Conservation (phyloP, 1,140 invertebrate genomes). For the Polypedilum pembai region DNA sequence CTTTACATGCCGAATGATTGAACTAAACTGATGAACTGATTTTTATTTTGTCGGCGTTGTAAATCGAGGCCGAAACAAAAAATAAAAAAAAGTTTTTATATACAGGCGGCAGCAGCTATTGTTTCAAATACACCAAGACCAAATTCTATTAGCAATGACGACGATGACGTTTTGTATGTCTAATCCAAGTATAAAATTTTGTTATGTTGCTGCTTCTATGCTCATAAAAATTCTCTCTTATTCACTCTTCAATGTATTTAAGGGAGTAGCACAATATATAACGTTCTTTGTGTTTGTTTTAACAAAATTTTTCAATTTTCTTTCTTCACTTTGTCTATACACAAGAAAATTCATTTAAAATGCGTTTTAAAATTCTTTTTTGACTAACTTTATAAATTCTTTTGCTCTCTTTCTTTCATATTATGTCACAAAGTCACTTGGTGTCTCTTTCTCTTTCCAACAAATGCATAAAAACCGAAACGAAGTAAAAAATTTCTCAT, state of each 20-base stretch:
- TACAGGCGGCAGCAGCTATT: neutral
- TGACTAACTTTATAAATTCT: too few relatives aligned
- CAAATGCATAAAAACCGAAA: neutral
- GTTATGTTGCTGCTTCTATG: neutral
- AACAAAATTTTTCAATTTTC: neutral
- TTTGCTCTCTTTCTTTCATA: neutral
- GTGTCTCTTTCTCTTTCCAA: neutral
- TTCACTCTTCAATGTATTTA: neutral
- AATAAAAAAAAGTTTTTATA: too few relatives aligned
- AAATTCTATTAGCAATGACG: neutral
- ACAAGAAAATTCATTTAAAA: too few relatives aligned
- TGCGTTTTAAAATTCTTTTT: too few relatives aligned
- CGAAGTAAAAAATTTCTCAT: neutral
- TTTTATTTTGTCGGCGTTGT: constrained; percentile 16
- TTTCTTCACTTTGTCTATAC: neutral
- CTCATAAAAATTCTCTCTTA: neutral
- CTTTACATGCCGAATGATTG: constrained; percentile 16
- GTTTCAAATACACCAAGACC: neutral
- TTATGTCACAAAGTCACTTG: constrained; percentile 1
- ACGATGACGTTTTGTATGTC: neutral
- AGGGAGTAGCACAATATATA: neutral
- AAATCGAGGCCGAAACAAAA: constrained; percentile 7
- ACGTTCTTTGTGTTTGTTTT: neutral
- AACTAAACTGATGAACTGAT: constrained; percentile 12
- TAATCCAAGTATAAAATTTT: neutral